Conservation (phyloP, 2,113 vertebrate species). For the Cyrtonyx montezumae region DNA sequence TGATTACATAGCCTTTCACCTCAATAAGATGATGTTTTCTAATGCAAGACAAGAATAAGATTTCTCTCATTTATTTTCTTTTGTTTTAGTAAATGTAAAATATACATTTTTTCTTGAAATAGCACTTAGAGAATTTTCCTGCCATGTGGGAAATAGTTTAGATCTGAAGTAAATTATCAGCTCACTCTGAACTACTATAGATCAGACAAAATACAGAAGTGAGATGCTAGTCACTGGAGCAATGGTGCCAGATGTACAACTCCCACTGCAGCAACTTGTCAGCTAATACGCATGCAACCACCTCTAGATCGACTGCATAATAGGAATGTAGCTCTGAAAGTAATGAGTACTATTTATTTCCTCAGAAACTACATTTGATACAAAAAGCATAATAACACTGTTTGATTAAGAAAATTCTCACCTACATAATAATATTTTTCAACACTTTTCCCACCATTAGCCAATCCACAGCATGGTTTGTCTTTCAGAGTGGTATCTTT, state of each 20-base stretch:
- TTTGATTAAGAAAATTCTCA: no score
- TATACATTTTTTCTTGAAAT: not conserved
- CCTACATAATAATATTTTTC: no score
- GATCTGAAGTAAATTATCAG: conserved; percentile 53
- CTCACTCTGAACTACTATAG: conserved; percentile 18
- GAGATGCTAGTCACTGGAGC: not conserved
- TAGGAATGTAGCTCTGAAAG: not conserved
- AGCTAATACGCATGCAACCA: not conserved
- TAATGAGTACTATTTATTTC: not conserved
- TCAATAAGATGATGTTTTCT: not conserved
- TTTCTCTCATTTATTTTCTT: not conserved
- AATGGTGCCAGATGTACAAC: not conserved
- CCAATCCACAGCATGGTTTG: no score
- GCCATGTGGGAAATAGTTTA: not conserved
- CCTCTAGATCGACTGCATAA: not conserved
- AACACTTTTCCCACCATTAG: no score
- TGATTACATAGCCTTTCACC: not conserved
- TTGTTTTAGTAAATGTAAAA: not conserved
- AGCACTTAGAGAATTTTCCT: not conserved
- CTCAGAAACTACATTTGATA: not conserved
- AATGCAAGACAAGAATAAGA: not conserved
- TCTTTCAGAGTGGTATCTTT: no score
- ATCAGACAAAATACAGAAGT: not conserved
- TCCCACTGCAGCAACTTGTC: conserved; percentile 10
- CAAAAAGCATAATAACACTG: not conserved